These are phyloP conservation scores for Thera obeliscata DNA, from an alignment of 2,888 invertebrate species.

Conservation along the genomic window DNA sequence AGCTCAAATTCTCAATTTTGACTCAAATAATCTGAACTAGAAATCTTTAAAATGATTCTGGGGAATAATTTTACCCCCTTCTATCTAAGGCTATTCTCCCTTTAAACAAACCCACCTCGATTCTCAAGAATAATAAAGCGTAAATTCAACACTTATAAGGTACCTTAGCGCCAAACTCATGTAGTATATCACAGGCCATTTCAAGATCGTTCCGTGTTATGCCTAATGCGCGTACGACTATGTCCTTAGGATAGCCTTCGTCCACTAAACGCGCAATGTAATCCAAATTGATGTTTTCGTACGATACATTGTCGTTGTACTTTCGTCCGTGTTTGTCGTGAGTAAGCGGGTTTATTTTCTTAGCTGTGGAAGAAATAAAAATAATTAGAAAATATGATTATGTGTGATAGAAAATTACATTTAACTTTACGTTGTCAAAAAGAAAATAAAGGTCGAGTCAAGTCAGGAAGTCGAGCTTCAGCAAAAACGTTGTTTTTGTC, in stretches of 20 bases:
- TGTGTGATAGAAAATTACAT: no score
- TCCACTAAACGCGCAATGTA: slow-evolving; percentile 94
- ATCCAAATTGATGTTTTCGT: slow-evolving; percentile 96
- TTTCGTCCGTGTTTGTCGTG: slow-evolving; percentile 80
- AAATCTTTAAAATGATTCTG: background rate
- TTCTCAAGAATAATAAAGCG: background rate
- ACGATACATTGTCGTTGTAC: slow-evolving; percentile 85
- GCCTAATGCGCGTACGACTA: slow-evolving; percentile 95
- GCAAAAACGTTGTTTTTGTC: no score
- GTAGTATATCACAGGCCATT: slow-evolving; percentile 97
- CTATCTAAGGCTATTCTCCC: background rate
- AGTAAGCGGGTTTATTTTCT: slow-evolving; percentile 79
- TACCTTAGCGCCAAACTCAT: slow-evolving; percentile 91
- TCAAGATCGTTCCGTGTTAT: slow-evolving; percentile 97
- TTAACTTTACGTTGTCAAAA: no score
- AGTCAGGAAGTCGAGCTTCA: no score
- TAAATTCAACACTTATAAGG: slow-evolving; percentile 68
- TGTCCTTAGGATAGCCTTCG: slow-evolving; percentile 95
- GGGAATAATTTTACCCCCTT: background rate
- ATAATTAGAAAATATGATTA: background rate
- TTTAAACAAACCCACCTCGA: background rate
- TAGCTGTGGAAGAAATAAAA: slow-evolving; percentile 60
- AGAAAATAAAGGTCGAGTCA: no score
- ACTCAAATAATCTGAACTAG: no score
- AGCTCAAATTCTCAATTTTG: no score